These are phyloP conservation scores for Phenacoccus solenopsis DNA, from an alignment of 1,140 invertebrate genomes.

Conservation along the genomic window DNA sequence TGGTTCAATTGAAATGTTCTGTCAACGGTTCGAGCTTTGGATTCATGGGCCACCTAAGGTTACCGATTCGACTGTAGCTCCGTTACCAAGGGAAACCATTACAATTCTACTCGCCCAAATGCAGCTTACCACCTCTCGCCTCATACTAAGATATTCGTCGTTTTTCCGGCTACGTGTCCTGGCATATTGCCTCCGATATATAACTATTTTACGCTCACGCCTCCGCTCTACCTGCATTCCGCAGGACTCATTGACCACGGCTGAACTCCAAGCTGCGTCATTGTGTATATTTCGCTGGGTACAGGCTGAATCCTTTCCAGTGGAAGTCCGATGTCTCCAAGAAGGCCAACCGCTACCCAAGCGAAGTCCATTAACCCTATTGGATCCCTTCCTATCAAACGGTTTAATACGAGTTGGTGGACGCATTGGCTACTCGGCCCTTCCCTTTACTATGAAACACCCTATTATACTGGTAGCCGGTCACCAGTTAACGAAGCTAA, in stretches of 20 bases:
- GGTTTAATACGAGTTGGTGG: slow-evolving; percentile 26
- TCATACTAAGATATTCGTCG: too few relatives aligned
- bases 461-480: slow-evolving; percentile 22
- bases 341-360: background rate
- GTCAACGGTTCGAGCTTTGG: slow-evolving; percentile 21
- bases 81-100: too few relatives aligned
- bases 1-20: slow-evolving; percentile 11
- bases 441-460: slow-evolving; percentile 22
- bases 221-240: too few relatives aligned
- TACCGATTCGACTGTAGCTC: too few relatives aligned
- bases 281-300: background rate
- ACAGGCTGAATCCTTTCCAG: background rate
- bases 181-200: too few relatives aligned
- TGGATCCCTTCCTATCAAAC: background rate
- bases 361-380: slow-evolving; percentile 11
- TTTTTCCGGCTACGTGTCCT: too few relatives aligned
- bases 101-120: background rate
- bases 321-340: background rate
- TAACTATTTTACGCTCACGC: too few relatives aligned
- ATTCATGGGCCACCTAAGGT: slow-evolving; percentile 18
- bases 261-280: background rate
- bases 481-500: background rate
- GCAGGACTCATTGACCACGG: background rate
- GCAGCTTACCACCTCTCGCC: background rate
- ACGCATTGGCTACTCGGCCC: slow-evolving; percentile 20